Evolutionary conservation across 2,113 vertebrate species (phyloP).

Genomic region (Varanus komodoensis): DNA sequence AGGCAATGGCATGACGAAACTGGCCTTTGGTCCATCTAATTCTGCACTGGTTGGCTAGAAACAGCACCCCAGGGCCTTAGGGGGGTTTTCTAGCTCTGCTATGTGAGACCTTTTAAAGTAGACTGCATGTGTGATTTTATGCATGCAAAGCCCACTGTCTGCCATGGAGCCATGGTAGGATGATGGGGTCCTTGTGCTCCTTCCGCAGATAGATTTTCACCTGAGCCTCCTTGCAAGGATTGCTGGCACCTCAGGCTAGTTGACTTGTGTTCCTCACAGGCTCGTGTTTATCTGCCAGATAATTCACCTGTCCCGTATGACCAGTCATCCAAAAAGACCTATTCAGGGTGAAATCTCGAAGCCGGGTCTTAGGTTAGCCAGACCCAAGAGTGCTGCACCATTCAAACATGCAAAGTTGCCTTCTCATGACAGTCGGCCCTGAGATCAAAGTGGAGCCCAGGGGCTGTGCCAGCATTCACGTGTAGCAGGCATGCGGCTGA

Average conservation of each 20-base stretch:
- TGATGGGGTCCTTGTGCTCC: neutral
- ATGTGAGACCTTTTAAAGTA: neutral
- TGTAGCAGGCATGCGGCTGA: too few relatives aligned
- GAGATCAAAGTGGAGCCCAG: neutral
- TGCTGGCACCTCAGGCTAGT: neutral
- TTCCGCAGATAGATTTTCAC: neutral
- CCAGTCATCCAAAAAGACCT: neutral
- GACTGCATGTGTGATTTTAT: neutral
- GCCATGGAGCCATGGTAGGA: neutral
- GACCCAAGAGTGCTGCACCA: neutral
- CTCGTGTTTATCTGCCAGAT: neutral
- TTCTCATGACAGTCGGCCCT: neutral
- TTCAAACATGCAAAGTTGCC: neutral
- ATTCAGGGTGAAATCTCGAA: neutral
- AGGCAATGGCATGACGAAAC: too few relatives aligned
- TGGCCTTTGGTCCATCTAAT: neutral
- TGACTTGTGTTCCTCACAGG: too few relatives aligned
- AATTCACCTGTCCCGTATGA: too few relatives aligned
- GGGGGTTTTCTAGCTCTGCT: neutral
- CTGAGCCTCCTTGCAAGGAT: neutral
- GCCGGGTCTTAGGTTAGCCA: neutral
- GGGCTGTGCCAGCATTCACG: too few relatives aligned
- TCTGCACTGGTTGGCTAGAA: neutral
- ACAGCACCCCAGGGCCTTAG: neutral
- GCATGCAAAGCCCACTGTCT: neutral